Evolutionary conservation across 2,113 vertebrate genomes (phyloP), one percentile per base, ranked within the genome.

Genomic region (Ellobius talpinus): DNA sequence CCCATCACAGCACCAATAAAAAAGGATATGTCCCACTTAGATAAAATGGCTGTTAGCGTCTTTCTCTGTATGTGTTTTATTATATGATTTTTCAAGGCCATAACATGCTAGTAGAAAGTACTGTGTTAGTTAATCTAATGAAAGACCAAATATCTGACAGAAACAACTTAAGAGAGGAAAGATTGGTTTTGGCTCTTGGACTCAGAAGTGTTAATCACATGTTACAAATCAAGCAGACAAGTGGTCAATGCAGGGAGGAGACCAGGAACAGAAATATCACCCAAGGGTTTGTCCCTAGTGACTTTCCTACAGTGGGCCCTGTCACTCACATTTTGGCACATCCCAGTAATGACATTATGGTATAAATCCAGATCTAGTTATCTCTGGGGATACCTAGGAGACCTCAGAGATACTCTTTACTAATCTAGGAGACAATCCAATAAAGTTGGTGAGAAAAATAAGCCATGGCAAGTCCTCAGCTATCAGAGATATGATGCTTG

Each of bases 61-160:
- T 79, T 50, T 90, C 17, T 47, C 14, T 74, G 26, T 70, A 10
- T 45, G 5, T 39, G 7, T 72, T 24, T n/a, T 47, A 61, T 39
- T 95, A 42, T 10, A 47, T 39, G n/a, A 84, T 87, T 97, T 93
- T 61, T 89, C 82, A 93, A 66, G 13, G 31, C 12, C 5, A 79
- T 78, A 66, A 31, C 9, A 33, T 39, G 1, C 21, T 87, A 26
- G 23, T 65, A 0, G 72, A 90, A 88, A 84, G 76, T 47, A 70
- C 11, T n/a, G n/a, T 74, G 17, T 66, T 68, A 50, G 42, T 70
- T n/a, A 72, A 24, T 87, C n/a, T 87, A n/a, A 87, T 55, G 10
- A 87, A 72, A 72, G 21, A 39, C 12, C 61, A 87, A 84, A 42
- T 61, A 61, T 36, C 52, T 84, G 81, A 23, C 17, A 58, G 84